Evolutionary conservation across 37 sponge, comb jelly and placozoan species (phyloP).

Genomic region (Dysidea cf. avara): DNA sequence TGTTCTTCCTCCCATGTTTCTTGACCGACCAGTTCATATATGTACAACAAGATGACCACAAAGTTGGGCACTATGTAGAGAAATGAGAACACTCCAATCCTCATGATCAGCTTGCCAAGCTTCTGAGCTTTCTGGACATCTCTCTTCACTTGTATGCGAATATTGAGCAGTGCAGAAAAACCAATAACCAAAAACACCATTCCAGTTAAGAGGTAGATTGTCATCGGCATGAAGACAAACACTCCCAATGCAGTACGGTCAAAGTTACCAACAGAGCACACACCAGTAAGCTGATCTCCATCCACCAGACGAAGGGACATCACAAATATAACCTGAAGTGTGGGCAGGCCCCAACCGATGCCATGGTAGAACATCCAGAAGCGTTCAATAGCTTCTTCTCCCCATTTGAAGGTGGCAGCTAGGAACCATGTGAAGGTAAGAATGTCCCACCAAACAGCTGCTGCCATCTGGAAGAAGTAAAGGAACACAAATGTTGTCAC

Average conservation of each 20-base stretch:
- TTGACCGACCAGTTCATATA: conserved; percentile 51
- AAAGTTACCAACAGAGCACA: conserved; percentile 73
- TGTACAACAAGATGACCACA: conserved; percentile 54
- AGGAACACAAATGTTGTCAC: conserved; percentile 71
- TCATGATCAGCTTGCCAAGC: conserved; percentile 74
- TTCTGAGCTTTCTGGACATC: conserved; percentile 58
- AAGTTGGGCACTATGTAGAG: conserved; percentile 81
- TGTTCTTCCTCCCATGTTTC: conserved; percentile 48
- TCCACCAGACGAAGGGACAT: conserved; percentile 68
- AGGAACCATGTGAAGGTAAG: conserved; percentile 94
- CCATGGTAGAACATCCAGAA: conserved; percentile 81
- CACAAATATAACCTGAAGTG: conserved; percentile 61
- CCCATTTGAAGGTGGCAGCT: conserved; percentile 93
- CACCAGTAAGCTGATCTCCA: conserved; percentile 81
- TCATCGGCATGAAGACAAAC: conserved; percentile 75
- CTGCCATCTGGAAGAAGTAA: conserved; percentile 83
- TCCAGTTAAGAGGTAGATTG: conserved; percentile 60
- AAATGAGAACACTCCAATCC: conserved; percentile 76
- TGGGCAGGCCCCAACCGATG: conserved; percentile 81
- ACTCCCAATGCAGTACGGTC: conserved; percentile 55
- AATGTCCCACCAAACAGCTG: conserved; percentile 82
- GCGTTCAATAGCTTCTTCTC: conserved; percentile 84
- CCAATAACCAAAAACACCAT: conserved; percentile 66
- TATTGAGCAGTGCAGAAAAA: conserved; percentile 67
- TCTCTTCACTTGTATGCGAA: conserved; percentile 42